Conservation (phyloP, 2,797 vertebrate species). For the Microctenopoma lineatum region DNA sequence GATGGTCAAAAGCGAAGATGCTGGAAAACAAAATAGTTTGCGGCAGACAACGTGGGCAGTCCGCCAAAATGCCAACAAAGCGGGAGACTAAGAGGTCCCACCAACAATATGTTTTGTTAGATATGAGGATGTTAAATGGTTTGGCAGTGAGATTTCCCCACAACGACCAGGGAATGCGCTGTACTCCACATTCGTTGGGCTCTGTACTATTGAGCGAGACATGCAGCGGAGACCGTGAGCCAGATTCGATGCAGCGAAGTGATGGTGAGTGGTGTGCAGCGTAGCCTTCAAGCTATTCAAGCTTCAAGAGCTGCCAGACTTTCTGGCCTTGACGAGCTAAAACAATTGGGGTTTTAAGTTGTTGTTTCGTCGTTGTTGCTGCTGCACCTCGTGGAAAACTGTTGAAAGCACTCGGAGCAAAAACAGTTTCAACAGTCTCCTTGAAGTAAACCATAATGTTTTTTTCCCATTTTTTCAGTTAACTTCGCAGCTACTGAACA, state of each 20-base stretch:
- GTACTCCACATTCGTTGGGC: constrained; percentile 4
- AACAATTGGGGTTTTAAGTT: background rate
- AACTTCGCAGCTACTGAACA: background rate
- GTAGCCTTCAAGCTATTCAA: background rate
- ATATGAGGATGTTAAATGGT: constrained; percentile 60
- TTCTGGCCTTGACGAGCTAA: background rate
- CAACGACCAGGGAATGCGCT: background rate
- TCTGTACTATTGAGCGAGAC: constrained; percentile 20
- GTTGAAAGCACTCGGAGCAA: background rate
- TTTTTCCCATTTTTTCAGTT: constrained; percentile 2
- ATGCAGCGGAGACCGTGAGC: constrained; percentile 3
- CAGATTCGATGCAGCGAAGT: constrained; percentile 7
- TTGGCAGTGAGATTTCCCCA: constrained; percentile 18
- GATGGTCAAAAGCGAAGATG: constrained; percentile 69
- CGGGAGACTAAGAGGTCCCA: constrained; percentile 55
- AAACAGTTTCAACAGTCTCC: background rate
- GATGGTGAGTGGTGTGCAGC: background rate
- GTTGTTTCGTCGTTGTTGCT: background rate
- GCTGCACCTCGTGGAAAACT: constrained; percentile 1
- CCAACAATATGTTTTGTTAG: constrained; percentile 68
- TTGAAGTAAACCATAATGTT: background rate
- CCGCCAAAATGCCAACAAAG: constrained; percentile 65
- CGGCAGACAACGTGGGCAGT: constrained; percentile 40
- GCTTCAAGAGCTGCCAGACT: background rate
- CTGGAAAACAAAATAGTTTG: constrained; percentile 70